Percentiles rank a stretch among this genome's conserved stretches.
Evolutionary conservation across 2,888 invertebrate species (phyloP).

Genomic region (Neocrepidodera transversa): DNA sequence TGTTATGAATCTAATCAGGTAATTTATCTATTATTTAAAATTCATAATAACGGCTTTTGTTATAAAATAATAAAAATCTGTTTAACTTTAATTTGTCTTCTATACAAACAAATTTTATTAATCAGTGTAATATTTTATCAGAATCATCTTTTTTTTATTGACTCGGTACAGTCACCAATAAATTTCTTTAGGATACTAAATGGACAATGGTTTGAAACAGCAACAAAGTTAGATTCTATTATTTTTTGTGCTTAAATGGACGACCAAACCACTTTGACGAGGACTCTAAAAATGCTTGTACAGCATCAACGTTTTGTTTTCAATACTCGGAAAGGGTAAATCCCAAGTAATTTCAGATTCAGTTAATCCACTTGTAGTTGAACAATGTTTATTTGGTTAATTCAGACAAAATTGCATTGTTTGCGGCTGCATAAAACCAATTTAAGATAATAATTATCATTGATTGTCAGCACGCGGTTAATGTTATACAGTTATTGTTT

Average conservation of each 20-base stretch:
- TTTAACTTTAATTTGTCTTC: no score
- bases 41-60: no score
- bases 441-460: slow-evolving; percentile 27
- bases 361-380: slow-evolving; percentile 21
- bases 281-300: slow-evolving; percentile 3
- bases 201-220: background rate
- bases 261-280: background rate
- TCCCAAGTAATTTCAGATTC: slow-evolving; percentile 20
- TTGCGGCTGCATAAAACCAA: slow-evolving; percentile 25
- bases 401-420: slow-evolving; percentile 23
- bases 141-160: no score
- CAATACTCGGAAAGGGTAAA: slow-evolving; percentile 10
- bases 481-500: background rate
- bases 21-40: no score
- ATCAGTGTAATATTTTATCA: no score
- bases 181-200: no score
- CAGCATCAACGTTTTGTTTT: slow-evolving; percentile 18
- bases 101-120: no score
- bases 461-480: background rate
- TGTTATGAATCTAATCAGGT: no score
- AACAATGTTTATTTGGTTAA: slow-evolving; percentile 22
- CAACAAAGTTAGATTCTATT: slow-evolving; percentile 2
- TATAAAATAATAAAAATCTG: no score
- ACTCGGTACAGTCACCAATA: no score
- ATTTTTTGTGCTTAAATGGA: slow-evolving; percentile 8